A percentile compares a stretch with the other conserved stretches of the same genome.
These are phyloP conservation scores for Novumbra hubbsi DNA, from an alignment of 2,797 vertebrate species.

Conservation along the genomic window DNA sequence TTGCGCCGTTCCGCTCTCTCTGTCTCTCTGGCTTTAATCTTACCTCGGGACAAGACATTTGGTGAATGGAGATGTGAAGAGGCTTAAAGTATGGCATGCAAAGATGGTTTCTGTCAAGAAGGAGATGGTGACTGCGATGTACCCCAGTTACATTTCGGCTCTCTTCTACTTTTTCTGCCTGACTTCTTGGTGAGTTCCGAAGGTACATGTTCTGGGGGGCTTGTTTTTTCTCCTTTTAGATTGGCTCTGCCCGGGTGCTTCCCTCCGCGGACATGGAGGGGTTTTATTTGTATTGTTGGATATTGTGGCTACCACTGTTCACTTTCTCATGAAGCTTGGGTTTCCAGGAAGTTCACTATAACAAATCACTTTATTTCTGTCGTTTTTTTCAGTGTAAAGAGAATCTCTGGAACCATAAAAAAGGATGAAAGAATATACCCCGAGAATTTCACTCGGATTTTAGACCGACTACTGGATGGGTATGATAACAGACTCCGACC, in stretches of 20 bases:
- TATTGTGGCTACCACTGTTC: not conserved
- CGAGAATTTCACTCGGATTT: slow-evolving; percentile 96
- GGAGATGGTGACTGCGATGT: slow-evolving; percentile 85
- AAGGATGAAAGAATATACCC: slow-evolving; percentile 91
- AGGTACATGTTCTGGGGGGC: slow-evolving; percentile 14
- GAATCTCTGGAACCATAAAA: slow-evolving; percentile 81
- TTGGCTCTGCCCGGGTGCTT: not conserved
- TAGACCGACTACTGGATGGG: slow-evolving; percentile 95
- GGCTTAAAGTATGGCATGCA: slow-evolving; percentile 92
- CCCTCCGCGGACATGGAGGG: slow-evolving; percentile 4
- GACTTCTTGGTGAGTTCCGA: slow-evolving; percentile 86
- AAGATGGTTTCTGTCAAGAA: slow-evolving; percentile 90
- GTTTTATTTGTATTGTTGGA: not conserved
- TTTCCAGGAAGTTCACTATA: slow-evolving; percentile 7
- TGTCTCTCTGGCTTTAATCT: slow-evolving; percentile 52
- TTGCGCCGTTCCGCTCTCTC: slow-evolving; percentile 51
- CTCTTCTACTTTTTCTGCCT: slow-evolving; percentile 86
- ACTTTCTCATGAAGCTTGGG: not conserved
- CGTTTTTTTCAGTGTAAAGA: slow-evolving; percentile 76
- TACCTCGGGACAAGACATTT: slow-evolving; percentile 73
- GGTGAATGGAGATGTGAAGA: slow-evolving; percentile 79
- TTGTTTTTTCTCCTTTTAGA: slow-evolving; percentile 13
- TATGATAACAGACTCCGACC: slow-evolving; percentile 98
- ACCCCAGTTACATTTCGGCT: slow-evolving; percentile 77
- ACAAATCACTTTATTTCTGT: slow-evolving; percentile 31